A percentile compares a stretch with the other conserved stretches of the same genome.
Evolutionary conservation across 2,113 vertebrate genomes (phyloP).

Genomic region (Ammodytes dubius): DNA sequence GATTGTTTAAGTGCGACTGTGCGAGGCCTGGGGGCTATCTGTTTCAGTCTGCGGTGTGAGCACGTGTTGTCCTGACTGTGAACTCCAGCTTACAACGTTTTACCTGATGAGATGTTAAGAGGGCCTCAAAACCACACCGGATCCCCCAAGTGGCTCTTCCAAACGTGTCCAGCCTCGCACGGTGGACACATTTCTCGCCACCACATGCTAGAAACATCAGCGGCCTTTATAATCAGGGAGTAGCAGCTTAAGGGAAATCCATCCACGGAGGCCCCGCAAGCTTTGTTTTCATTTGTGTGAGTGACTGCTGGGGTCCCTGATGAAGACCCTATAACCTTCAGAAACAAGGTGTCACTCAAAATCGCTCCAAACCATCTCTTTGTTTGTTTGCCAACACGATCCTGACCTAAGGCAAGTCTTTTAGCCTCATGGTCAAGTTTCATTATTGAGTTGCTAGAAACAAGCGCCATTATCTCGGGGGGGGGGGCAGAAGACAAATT

Average conservation of each 20-base stretch:
- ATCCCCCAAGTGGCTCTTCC: constrained; percentile 43
- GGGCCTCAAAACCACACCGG: constrained; percentile 31
- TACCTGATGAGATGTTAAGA: constrained; percentile 63
- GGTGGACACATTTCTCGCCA: constrained; percentile 28
- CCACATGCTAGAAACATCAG: constrained; percentile 72
- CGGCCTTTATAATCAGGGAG: constrained; percentile 72
- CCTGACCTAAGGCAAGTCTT: not conserved
- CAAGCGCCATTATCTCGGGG: not conserved
- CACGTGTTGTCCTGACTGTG: constrained; percentile 48
- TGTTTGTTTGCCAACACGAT: not conserved
- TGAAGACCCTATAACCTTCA: constrained; percentile 36
- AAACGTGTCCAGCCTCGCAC: constrained; percentile 18
- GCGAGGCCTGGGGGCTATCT: constrained; percentile 11
- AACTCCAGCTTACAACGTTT: constrained; percentile 53
- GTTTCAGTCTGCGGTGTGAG: constrained; percentile 19
- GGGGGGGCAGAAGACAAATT: constrained; percentile 13
- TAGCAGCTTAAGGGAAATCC: constrained; percentile 50
- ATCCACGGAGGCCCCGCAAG: constrained; percentile 13
- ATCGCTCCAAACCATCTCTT: constrained; percentile 5
- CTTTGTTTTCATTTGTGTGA: constrained; percentile 63
- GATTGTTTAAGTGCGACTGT: constrained; percentile 30
- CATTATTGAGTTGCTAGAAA: constrained; percentile 32
- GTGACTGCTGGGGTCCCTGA: constrained; percentile 49
- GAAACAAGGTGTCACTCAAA: constrained; percentile 62
- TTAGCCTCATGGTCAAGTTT: not conserved